phyloP scores from a whole-genome alignment of 2,888 invertebrate species.

The Ceratothoa steindachneri region DNA sequence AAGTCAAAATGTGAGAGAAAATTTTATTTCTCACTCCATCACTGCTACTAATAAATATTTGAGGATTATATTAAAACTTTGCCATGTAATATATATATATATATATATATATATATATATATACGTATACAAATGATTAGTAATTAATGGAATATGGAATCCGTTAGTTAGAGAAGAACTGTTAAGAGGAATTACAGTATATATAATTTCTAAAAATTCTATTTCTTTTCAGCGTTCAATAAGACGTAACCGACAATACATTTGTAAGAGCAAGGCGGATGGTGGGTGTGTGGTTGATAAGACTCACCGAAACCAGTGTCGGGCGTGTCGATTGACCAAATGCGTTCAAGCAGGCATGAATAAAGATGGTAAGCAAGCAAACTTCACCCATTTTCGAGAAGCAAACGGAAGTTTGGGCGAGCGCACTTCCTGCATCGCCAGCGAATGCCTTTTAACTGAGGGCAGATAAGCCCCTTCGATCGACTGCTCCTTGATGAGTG shows the following conservation, averaged over 20 bases:
- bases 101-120: constrained; percentile 17
- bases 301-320: constrained; percentile 91
- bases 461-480: background rate
- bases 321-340: constrained; percentile 84
- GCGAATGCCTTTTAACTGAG: background rate
- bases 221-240: constrained; percentile 76
- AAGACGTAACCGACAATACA: constrained; percentile 87
- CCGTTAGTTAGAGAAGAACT: no score
- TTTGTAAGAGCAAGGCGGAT: constrained; percentile 85
- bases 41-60: no score
- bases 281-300: constrained; percentile 88
- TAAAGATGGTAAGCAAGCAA: constrained; percentile 64
- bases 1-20: no score
- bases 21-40: no score
- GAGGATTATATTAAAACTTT: no score
- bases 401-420: background rate
- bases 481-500: no score
- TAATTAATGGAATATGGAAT: no score
- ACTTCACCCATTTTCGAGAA: background rate
- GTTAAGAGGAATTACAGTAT: no score
- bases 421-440: background rate
- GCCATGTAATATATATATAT: constrained; percentile 14
- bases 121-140: background rate
- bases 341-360: constrained; percentile 94
- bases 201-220: no score